Evolutionary conservation across 2,888 invertebrate genomes (phyloP), one percentile per base, ranked within the genome.

Genomic region (Dryomyza anilis): DNA sequence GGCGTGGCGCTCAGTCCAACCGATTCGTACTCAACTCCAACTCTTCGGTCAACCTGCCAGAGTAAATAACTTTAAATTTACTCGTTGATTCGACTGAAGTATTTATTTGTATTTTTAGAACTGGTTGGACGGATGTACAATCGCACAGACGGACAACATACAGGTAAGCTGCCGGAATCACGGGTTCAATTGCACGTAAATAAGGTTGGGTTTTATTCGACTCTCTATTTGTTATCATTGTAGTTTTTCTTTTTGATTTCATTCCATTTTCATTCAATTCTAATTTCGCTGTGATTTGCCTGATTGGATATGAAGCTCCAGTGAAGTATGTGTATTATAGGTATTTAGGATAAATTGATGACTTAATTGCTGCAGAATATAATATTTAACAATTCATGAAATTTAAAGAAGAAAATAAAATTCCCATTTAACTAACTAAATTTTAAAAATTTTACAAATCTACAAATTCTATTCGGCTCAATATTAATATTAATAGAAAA

Each of bases 161-260:
- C n/a, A 23, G 8, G 19, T 50, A 29, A 39, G 50, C 39, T 52
- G 57, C 63, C 66, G 69, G 69, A 70, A 70, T 71, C 63, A 65
- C 66, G 64, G 69, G 70, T 70, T 70, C 71, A 73, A 72, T 72
- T 72, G 71, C 70, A 70, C 67, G 70, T 70, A 70, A 73, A 68
- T 57, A 70, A 70, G 70, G 68, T 67, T 65, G 68, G 68, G 70
- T 64, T 69, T 53, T 16, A 23, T 29, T 27, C n/a, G 29, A 5
- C n/a, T 29, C 10, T 23, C 19, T 29, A 43, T 43, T 16, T 53
- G 36, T n/a, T 23, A 16, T 43, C 14, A 10, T 52, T n/a, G 6
- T 52, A 3, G 16, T 52, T 39, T 8, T 50, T 16, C 6, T 56
- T 21, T 29, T 58, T 30, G 19, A 19, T 43, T 36, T 36, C 10